phyloP scores from a whole-genome alignment of 2,113 vertebrate species.

The Geococcyx californianus region DNA sequence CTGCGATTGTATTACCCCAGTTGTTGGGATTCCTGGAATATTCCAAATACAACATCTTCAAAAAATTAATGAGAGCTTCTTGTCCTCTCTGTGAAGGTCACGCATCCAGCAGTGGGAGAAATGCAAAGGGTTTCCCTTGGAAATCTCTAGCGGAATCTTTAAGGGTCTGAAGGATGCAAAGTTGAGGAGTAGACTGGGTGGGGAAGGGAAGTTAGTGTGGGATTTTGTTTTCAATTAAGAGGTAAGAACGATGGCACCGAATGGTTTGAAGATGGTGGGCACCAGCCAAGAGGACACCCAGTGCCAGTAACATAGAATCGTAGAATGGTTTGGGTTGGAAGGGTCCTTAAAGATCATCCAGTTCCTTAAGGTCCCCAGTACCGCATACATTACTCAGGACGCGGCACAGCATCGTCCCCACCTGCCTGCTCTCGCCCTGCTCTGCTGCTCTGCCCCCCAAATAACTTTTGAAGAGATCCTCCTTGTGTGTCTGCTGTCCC shows the following conservation, averaged over 20 bases:
- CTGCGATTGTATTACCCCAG: not conserved
- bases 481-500: not conserved
- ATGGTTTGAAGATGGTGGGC: not conserved
- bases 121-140: fast-evolving
- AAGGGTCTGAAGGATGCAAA: not conserved
- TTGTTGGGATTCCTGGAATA: constrained; percentile 62
- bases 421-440: fast-evolving
- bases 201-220: not conserved
- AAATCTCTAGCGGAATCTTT: not conserved
- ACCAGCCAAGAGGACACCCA: not conserved
- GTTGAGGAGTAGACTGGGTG: fast-evolving
- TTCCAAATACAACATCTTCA: not conserved
- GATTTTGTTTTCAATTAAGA: not conserved
- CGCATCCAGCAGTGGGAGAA: not conserved
- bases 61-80: not conserved
- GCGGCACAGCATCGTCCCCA: not conserved
- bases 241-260: not conserved
- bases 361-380: no score
- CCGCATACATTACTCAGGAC: not conserved
- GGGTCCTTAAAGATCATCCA: no score
- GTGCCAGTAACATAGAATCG: no score
- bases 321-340: no score
- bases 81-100: not conserved
- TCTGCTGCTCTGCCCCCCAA: not conserved
- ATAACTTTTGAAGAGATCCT: fast-evolving